phyloP scores from a whole-genome alignment of 64 coral and sea anemone species.

The Montipora cactus region DNA sequence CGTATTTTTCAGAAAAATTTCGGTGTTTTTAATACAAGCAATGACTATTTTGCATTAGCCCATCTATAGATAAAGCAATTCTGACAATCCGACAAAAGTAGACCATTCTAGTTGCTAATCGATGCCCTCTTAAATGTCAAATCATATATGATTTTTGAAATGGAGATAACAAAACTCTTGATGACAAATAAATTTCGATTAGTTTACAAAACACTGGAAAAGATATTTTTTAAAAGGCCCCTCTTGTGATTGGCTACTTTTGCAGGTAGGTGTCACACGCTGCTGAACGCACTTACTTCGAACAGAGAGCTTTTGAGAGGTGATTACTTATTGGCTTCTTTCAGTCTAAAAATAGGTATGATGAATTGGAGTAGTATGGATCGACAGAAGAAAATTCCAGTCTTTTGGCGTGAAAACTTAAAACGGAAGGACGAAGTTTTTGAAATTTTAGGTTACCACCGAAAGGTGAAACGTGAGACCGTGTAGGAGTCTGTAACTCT shows the following conservation, averaged over 20 bases:
- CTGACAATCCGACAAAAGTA: not conserved
- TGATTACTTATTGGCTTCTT: not conserved
- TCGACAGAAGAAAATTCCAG: not conserved
- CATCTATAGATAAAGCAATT: not conserved
- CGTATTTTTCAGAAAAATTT: not conserved
- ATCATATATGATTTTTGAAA: not conserved
- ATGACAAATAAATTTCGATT: not conserved
- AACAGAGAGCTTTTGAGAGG: not conserved
- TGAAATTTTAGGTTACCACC: too few species aligned
- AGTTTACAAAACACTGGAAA: not conserved
- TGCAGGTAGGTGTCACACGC: conserved; percentile 44
- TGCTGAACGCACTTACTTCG: not conserved
- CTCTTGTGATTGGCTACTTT: conserved; percentile 14
- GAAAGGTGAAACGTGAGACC: too few species aligned
- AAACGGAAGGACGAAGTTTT: too few species aligned
- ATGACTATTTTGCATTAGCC: not conserved
- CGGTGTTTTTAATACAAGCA: too few species aligned
- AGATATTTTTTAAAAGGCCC: not conserved
- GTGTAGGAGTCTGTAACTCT: too few species aligned
- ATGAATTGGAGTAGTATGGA: not conserved
- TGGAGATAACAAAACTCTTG: not conserved
- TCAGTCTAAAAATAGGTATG: not conserved
- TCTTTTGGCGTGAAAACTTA: not conserved
- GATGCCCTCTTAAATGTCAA: not conserved
- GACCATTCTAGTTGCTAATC: not conserved